Evolutionary conservation across 2,888 invertebrate genomes (phyloP), one percentile per base, ranked within the genome.

Genomic region (Cheilosia pagana): DNA sequence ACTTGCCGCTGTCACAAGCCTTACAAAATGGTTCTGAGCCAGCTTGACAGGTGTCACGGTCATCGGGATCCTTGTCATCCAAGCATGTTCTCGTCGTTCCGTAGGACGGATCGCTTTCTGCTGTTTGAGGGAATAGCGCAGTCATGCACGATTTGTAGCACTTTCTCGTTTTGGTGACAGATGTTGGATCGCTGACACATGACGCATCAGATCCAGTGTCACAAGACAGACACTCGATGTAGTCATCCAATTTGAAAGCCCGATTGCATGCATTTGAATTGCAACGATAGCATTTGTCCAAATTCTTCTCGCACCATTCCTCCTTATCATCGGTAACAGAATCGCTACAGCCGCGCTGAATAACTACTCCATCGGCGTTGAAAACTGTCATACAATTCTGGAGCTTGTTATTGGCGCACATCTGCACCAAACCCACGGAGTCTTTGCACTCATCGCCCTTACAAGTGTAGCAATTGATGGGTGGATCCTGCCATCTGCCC

Each of bases 181-280:
- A 59, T 0, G 39, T 19, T 6, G 77, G 81, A 31, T 88, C 71
- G 0, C 31, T 31, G 0, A 89, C 88, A 50, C 91, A 91, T 3
- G 87, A 67, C 0, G 86, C 43, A 57, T 88, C 81, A 12, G 35
- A 7, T 1, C 23, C 45, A 1, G 88, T 88, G 35, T 91, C 90
- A 53, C 91, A 91, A 1, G 86, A 79, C 23, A 89, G 19, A 19
- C 91, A 91, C 2, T 90, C 88, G 0, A 90, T 87, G 59, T 89
- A 91, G 0, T 88, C 87, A 1, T 75, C 59, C 0, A 88, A 55
- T 2, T 79, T 87, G 6, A 76, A 71, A 21, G 91, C 91, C 10
- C 75, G 60, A 68, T 91, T 91, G 82, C 91, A 91, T 31, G 88
- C 89, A 45, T 91, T 91, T 6, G 91, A 91, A 43, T 90, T 90